Conservation (phyloP, 1,140 invertebrate species). For the Liolophura sinensis region DNA sequence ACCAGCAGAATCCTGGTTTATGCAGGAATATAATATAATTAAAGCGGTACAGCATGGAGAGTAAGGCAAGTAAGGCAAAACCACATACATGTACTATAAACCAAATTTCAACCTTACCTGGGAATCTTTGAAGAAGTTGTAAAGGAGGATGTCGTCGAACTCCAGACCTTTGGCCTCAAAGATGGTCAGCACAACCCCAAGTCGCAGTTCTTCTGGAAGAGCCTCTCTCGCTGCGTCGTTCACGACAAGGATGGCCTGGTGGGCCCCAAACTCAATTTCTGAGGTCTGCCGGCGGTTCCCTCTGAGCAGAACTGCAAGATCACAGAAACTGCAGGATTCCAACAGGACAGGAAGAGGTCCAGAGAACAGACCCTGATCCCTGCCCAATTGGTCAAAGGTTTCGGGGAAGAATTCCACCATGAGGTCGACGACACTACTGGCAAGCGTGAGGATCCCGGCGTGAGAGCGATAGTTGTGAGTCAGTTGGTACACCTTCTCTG, state of each 20-base stretch:
- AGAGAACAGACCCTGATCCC: slow-evolving; percentile 47
- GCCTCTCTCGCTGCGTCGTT: slow-evolving; percentile 36
- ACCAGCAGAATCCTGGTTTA: too few species aligned
- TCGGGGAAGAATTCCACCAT: slow-evolving; percentile 51
- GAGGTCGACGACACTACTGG: slow-evolving; percentile 48
- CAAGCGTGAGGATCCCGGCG: slow-evolving; percentile 47
- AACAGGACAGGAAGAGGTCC: slow-evolving; percentile 48
- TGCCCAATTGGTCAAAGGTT: slow-evolving; percentile 48
- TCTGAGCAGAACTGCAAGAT: slow-evolving; percentile 36
- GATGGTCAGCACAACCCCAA: slow-evolving; percentile 46
- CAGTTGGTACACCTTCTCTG: slow-evolving; percentile 42
- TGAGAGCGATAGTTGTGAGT: slow-evolving; percentile 54
- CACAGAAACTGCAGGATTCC: slow-evolving; percentile 45
- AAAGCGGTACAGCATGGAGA: too few species aligned
- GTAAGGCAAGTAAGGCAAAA: too few species aligned
- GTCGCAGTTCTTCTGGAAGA: slow-evolving; percentile 35
- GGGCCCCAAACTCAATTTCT: slow-evolving; percentile 53
- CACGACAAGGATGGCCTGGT: slow-evolving; percentile 50
- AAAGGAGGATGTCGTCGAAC: slow-evolving; percentile 51
- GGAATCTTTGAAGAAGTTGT: slow-evolving; percentile 54
- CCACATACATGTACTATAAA: too few species aligned
- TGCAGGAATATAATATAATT: too few species aligned
- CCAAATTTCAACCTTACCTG: slow-evolving; percentile 23
- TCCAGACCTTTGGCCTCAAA: slow-evolving; percentile 51
- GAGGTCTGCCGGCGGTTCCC: slow-evolving; percentile 45